phyloP scores from a whole-genome alignment of 1,140 invertebrate species.

The Drosophila equinoxialis region DNA sequence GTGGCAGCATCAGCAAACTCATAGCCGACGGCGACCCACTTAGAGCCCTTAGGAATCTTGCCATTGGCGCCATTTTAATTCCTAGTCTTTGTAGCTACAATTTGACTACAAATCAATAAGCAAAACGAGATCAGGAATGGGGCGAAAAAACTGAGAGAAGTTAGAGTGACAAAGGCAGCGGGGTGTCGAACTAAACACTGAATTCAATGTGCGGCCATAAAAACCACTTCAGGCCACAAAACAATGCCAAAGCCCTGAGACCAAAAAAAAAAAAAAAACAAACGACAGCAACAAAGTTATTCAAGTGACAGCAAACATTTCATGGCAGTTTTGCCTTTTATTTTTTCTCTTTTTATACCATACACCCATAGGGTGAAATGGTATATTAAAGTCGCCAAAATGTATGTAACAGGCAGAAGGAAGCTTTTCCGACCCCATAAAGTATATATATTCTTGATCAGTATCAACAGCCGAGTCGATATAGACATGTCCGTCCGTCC shows the following conservation, averaged over 20 bases:
- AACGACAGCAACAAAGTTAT: constrained; percentile 15
- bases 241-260: constrained; percentile 17
- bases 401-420: too few relatives aligned
- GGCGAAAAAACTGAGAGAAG: neutral
- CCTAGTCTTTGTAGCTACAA: constrained; percentile 43
- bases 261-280: constrained; percentile 24
- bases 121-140: neutral
- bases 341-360: constrained; percentile 32
- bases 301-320: constrained; percentile 30
- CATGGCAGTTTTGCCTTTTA: constrained; percentile 18
- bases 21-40: constrained; percentile 31
- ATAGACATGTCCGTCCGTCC: too few relatives aligned
- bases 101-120: constrained; percentile 74
- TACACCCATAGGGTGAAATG: too few relatives aligned
- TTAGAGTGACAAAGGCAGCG: neutral
- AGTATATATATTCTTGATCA: too few relatives aligned
- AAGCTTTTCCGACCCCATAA: too few relatives aligned
- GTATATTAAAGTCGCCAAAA: too few relatives aligned
- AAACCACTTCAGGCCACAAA: constrained; percentile 57
- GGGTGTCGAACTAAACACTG: neutral
- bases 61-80: constrained; percentile 41
- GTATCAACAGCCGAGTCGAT: too few relatives aligned
- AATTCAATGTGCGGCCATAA: constrained; percentile 54
- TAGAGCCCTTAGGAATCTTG: constrained; percentile 28
- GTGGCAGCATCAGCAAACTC: neutral